Percentiles rank a stretch among this genome's conserved stretches.
Conservation (phyloP, 2,888 invertebrate species). For the Melanophora roralis region DNA sequence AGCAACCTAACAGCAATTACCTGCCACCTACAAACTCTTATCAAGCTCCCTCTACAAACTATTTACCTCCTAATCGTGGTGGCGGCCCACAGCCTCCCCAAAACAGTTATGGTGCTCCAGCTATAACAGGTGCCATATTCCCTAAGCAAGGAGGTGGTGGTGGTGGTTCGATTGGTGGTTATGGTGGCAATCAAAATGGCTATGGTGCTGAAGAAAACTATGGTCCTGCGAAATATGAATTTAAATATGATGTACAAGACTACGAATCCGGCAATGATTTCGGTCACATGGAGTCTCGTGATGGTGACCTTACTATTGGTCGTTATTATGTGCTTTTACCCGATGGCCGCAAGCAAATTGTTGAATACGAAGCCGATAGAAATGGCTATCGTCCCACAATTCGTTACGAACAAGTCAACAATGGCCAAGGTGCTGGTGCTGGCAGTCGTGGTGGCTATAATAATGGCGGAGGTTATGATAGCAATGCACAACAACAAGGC, state of each 20-base stretch:
- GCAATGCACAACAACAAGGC: constrained; percentile 60
- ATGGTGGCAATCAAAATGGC: constrained; percentile 62
- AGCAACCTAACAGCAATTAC: constrained; percentile 77
- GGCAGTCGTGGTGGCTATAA: constrained; percentile 67
- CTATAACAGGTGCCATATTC: constrained; percentile 78
- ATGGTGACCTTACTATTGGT: constrained; percentile 82
- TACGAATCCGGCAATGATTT: constrained; percentile 82
- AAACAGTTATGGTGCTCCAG: constrained; percentile 79
- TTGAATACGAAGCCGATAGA: constrained; percentile 84
- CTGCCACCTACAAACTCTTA: constrained; percentile 76
- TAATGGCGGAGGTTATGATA: constrained; percentile 66
- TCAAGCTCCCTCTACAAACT: constrained; percentile 71
- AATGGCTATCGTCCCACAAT: constrained; percentile 83
- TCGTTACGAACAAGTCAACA: constrained; percentile 81
- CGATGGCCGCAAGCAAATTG: constrained; percentile 84
- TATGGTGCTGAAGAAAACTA: constrained; percentile 76
- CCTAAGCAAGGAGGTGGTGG: constrained; percentile 68
- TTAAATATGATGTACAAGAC: constrained; percentile 83
- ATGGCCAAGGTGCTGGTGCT: constrained; percentile 67
- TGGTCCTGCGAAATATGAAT: constrained; percentile 84
- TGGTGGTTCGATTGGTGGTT: constrained; percentile 54
- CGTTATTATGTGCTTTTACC: constrained; percentile 83
- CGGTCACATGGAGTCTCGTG: constrained; percentile 82
- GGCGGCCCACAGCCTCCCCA: constrained; percentile 72
- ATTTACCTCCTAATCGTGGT: constrained; percentile 75